A percentile compares a stretch with the other conserved stretches of the same genome.
These are phyloP conservation scores for Drosophila paulistorum DNA, from an alignment of 1,140 invertebrate genomes.

Conservation along the genomic window DNA sequence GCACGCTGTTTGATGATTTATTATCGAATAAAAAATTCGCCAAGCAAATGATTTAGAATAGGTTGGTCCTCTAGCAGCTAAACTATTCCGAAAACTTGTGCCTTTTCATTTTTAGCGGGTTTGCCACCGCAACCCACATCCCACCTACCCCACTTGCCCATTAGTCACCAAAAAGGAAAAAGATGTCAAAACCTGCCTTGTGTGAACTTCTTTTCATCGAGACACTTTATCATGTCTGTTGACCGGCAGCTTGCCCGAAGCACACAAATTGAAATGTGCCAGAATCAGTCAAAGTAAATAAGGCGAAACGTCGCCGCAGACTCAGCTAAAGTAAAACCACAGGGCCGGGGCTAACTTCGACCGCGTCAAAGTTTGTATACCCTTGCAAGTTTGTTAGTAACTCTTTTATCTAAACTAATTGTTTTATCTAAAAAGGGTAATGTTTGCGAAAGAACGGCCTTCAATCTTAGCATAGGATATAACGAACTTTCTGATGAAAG, in stretches of 20 bases:
- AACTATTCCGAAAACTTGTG: conserved; percentile 60
- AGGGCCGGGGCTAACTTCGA: no score
- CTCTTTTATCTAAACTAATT: no score
- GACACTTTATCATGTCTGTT: conserved; percentile 78
- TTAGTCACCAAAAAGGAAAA: not conserved
- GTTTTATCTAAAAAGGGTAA: no score
- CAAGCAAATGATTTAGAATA: conserved; percentile 47
- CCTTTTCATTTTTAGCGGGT: conserved; percentile 46
- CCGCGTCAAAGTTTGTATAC: no score
- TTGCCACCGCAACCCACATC: conserved; percentile 16
- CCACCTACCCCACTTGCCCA: not conserved
- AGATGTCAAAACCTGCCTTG: conserved; percentile 39
- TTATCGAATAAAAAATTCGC: conserved; percentile 58
- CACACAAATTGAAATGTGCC: conserved; percentile 75
- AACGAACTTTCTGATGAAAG: no score
- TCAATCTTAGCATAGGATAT: no score
- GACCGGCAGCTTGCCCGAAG: conserved; percentile 53
- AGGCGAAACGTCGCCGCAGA: conserved; percentile 63
- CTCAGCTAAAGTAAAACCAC: conserved; percentile 33
- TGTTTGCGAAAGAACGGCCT: no score
- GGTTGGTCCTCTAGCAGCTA: conserved; percentile 22
- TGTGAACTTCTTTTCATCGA: conserved; percentile 42
- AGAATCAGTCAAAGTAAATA: conserved; percentile 67
- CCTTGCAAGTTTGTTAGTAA: no score
- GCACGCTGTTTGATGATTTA: conserved; percentile 62